Percentiles rank a stretch among this genome's conserved stretches.
Evolutionary conservation across 2,113 vertebrate genomes (phyloP).

Genomic region (Sisor rabdophorus): DNA sequence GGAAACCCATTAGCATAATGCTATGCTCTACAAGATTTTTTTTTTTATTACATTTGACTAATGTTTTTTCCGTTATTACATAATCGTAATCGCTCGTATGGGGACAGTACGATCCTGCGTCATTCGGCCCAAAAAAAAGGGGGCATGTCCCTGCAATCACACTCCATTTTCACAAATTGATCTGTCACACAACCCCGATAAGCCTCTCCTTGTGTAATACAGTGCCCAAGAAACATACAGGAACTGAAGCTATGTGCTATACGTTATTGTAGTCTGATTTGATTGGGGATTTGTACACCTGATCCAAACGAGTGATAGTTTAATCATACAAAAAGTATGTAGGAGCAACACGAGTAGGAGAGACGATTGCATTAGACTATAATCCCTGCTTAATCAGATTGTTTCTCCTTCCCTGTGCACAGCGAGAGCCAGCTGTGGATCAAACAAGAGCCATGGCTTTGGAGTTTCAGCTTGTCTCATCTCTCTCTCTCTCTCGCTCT

Average conservation of each 20-base stretch:
- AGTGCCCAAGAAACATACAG: not conserved
- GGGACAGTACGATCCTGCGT: constrained; percentile 37
- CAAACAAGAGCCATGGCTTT: not conserved
- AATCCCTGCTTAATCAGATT: constrained; percentile 41
- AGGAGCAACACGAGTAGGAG: constrained; percentile 17
- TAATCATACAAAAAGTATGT: constrained; percentile 5
- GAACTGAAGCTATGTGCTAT: not conserved
- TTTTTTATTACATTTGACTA: constrained; percentile 36
- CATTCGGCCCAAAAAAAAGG: constrained; percentile 36
- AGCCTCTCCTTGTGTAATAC: not conserved
- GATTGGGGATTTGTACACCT: constrained; percentile 13
- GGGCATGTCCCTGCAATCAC: constrained; percentile 50
- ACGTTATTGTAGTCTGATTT: constrained; percentile 3
- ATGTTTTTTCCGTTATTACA: constrained; percentile 6
- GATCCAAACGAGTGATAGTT: constrained; percentile 7
- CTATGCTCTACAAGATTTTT: constrained; percentile 31
- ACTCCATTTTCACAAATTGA: constrained; percentile 25
- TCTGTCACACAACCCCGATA: constrained; percentile 23
- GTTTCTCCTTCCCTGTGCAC: constrained; percentile 23
- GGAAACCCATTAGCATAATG: constrained; percentile 30
- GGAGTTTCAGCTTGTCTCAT: not conserved
- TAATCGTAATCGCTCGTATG: constrained; percentile 56
- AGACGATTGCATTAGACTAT: constrained; percentile 23
- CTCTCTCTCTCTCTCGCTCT: no score
- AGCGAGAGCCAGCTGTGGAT: not conserved